Evolutionary conservation across 2,113 vertebrate genomes (phyloP).

Genomic region (Aspidoscelis tigris): DNA sequence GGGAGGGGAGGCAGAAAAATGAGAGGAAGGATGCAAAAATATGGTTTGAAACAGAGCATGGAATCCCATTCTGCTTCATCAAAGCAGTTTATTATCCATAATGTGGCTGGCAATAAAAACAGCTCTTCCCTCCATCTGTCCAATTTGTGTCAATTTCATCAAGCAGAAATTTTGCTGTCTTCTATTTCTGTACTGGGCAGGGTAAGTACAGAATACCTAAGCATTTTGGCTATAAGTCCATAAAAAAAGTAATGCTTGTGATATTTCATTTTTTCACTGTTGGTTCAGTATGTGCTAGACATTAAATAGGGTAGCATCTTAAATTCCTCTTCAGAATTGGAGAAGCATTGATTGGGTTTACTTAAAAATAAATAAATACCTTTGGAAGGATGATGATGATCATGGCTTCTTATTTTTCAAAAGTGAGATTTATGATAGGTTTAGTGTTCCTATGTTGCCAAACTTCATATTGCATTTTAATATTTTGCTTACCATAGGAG

Average conservation of each 20-base stretch:
- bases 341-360: not conserved
- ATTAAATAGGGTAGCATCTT: not conserved
- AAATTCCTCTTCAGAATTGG: not conserved
- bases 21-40: not conserved
- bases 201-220: not conserved
- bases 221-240: not conserved
- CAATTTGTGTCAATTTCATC: not conserved
- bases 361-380: not conserved
- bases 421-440: not conserved
- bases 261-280: not conserved
- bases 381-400: not conserved
- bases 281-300: not conserved
- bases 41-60: slow-evolving; percentile 30
- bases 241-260: not conserved
- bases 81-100: not conserved
- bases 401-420: not conserved
- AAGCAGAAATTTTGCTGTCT: not conserved
- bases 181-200: not conserved
- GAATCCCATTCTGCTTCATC: slow-evolving; percentile 5
- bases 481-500: too few relatives aligned
- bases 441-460: too few relatives aligned
- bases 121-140: not conserved
- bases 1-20: slow-evolving; percentile 8
- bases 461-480: too few relatives aligned
- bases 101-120: not conserved